Percentiles rank a stretch among this genome's conserved stretches.
These are phyloP conservation scores for Apostichopus parvimensis DNA, from an alignment of 35 echinoderm and acorn worm genomes.

Conservation along the genomic window DNA sequence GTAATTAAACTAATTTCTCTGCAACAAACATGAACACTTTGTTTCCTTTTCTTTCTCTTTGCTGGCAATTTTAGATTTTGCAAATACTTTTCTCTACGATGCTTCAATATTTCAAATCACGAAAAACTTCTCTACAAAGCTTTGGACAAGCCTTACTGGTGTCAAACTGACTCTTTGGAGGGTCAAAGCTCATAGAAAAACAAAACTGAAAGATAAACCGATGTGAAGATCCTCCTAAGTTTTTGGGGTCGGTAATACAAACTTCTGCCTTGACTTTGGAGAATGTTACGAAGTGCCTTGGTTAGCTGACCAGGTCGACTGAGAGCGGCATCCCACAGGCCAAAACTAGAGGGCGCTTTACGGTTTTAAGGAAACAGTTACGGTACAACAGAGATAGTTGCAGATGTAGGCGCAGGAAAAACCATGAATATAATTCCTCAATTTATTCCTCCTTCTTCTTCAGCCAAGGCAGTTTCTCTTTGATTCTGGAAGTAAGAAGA, in stretches of 20 bases:
- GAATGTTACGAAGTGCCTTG: background rate
- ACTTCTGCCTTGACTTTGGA: background rate
- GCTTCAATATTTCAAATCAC: too few species aligned
- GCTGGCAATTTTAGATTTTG: too few species aligned
- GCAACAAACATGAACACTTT: too few species aligned
- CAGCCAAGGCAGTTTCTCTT: slow-evolving; percentile 33
- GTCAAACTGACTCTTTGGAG: too few species aligned
- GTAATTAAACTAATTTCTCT: too few species aligned
- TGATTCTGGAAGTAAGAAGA: slow-evolving; percentile 9
- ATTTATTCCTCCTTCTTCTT: slow-evolving; percentile 37
- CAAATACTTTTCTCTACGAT: too few species aligned
- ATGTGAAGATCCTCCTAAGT: background rate
- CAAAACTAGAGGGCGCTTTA: background rate
- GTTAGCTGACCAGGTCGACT: background rate
- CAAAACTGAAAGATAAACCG: background rate
- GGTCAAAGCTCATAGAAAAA: background rate
- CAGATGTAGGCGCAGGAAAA: background rate
- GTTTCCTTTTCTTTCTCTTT: too few species aligned
- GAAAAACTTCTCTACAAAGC: too few species aligned
- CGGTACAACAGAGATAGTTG: slow-evolving; percentile 12
- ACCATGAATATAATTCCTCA: slow-evolving; percentile 1
- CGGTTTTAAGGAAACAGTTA: background rate
- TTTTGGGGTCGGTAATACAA: background rate
- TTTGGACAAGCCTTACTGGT: too few species aligned
- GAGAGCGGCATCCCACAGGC: background rate